Conservation (phyloP, 2,888 invertebrate species). For the Cactoblastis cactorum region DNA sequence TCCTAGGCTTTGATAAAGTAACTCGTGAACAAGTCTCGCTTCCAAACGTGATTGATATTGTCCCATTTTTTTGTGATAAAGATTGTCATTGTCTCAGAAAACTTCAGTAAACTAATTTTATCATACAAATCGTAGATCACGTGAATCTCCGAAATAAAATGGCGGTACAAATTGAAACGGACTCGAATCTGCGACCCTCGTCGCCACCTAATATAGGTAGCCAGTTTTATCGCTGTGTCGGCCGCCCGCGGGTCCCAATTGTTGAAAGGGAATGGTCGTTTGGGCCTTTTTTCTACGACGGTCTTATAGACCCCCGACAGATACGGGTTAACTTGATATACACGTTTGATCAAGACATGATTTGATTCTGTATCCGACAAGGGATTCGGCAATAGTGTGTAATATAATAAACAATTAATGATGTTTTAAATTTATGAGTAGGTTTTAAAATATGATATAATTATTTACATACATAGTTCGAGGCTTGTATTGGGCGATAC, state of each 20-base stretch:
- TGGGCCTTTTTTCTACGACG: constrained; percentile 1
- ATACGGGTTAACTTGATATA: not conserved
- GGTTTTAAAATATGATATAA: no score
- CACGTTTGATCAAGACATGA: not conserved
- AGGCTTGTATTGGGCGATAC: no score
- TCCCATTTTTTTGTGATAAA: no score
- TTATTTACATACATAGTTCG: no score
- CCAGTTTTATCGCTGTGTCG: constrained; percentile 8
- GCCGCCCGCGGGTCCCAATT: not conserved
- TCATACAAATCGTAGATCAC: constrained; percentile 40
- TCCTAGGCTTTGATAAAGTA: no score
- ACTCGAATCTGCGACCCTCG: constrained; percentile 21
- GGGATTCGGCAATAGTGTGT: no score
- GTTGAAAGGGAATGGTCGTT: constrained; percentile 9
- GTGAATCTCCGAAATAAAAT: constrained; percentile 39
- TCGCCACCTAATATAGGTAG: constrained; percentile 11
- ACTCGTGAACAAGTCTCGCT: no score
- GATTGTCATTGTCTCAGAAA: constrained; percentile 6
- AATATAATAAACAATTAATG: no score
- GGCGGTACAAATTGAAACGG: constrained; percentile 52
- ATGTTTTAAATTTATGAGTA: no score
- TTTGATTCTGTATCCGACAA: not conserved
- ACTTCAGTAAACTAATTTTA: constrained; percentile 42
- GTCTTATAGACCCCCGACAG: not conserved
- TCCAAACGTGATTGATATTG: no score